A percentile compares a stretch with the other conserved stretches of the same genome.
Evolutionary conservation across 2,797 vertebrate species (phyloP).

Genomic region (Periparus ater): DNA sequence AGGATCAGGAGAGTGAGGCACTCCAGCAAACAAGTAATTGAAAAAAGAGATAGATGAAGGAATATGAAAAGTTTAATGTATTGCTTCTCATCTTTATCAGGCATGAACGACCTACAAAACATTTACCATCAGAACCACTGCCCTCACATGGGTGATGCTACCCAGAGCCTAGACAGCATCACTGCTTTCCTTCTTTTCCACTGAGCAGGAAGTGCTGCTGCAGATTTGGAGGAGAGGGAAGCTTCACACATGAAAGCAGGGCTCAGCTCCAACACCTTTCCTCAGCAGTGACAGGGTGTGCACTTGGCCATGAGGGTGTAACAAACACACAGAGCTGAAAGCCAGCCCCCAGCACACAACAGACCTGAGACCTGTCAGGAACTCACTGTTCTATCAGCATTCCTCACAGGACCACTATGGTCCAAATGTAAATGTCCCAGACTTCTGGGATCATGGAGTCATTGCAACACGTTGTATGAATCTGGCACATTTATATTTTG

Average conservation of each 20-base stretch:
- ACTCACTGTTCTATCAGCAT: neutral
- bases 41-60: neutral
- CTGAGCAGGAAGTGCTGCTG: neutral
- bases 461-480: rapidly evolving
- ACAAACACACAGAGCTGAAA: neutral
- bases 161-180: neutral
- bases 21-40: neutral
- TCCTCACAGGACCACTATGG: neutral
- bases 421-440: neutral
- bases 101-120: neutral
- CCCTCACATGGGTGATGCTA: neutral
- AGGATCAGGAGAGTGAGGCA: neutral
- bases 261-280: neutral
- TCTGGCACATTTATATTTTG: neutral
- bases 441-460: neutral
- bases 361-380: neutral
- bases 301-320: neutral
- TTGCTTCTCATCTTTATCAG: neutral
- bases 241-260: neutral
- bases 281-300: neutral
- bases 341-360: neutral
- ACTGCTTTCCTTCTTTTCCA: neutral
- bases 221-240: neutral
- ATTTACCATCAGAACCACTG: neutral
- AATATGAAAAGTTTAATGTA: neutral